Evolutionary conservation across 2,113 vertebrate species (phyloP).

Genomic region (Menidia beryllina): DNA sequence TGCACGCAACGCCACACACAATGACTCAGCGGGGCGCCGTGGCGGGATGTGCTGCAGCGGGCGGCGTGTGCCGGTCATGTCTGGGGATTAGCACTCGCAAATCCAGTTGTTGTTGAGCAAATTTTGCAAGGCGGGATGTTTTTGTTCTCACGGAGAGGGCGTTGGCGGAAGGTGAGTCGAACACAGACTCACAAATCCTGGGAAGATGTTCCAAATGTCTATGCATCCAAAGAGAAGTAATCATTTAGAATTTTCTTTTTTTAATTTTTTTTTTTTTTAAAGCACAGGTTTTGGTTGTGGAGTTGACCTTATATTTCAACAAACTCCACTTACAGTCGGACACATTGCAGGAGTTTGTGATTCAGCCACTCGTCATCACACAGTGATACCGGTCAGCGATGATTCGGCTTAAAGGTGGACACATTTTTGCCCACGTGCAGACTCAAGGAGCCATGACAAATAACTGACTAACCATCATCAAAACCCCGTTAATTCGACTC

Average conservation of each 20-base stretch:
- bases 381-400: slow-evolving; percentile 24
- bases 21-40: slow-evolving; percentile 41
- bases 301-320: slow-evolving; percentile 1
- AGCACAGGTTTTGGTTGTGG: too few species aligned
- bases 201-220: neutral
- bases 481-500: neutral
- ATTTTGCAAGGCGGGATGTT: neutral
- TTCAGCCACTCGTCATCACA: slow-evolving; percentile 20
- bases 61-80: neutral
- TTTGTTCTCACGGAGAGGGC: neutral
- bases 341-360: slow-evolving; percentile 25
- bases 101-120: slow-evolving; percentile 8
- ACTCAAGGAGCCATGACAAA: neutral
- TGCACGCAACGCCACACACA: slow-evolving; percentile 11
- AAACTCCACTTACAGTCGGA: neutral
- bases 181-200: neutral
- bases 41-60: slow-evolving; percentile 2
- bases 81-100: neutral
- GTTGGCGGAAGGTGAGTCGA: neutral
- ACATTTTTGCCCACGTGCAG: slow-evolving; percentile 15
- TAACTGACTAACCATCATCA: neutral
- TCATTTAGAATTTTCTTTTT: too few species aligned
- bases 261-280: too few species aligned
- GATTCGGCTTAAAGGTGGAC: slow-evolving; percentile 33
- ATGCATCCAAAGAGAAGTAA: neutral